These are phyloP conservation scores for Xylophagus ater DNA, from an alignment of 2,888 invertebrate species.

Conservation along the genomic window DNA sequence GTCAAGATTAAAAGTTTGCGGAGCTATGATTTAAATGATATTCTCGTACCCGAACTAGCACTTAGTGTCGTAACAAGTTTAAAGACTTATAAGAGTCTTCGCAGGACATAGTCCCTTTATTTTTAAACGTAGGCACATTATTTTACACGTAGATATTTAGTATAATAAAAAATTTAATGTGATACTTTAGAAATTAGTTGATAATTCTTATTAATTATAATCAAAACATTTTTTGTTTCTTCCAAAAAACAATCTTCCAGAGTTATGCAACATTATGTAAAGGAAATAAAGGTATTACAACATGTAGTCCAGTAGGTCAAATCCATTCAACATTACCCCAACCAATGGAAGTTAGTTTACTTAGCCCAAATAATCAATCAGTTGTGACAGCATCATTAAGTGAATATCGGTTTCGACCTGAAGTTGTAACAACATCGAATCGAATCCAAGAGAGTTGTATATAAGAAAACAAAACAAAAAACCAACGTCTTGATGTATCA, in stretches of 20 bases:
- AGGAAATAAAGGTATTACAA: conserved; percentile 51
- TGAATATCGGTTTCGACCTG: conserved; percentile 69
- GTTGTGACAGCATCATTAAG: conserved; percentile 63
- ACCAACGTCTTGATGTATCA: conserved; percentile 3
- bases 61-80: no score
- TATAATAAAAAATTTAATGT: no score
- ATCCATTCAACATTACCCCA: conserved; percentile 35
- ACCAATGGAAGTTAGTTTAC: conserved; percentile 39
- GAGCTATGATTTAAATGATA: no score
- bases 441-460: conserved; percentile 86
- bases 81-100: no score
- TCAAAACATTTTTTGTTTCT: conserved; percentile 15
- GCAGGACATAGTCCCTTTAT: no score
- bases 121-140: no score
- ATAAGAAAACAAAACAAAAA: conserved; percentile 42
- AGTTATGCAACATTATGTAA: conserved; percentile 68
- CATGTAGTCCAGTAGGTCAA: conserved; percentile 32
- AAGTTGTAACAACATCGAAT: conserved; percentile 78
- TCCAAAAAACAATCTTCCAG: no score
- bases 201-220: background rate
- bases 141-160: no score
- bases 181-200: no score
- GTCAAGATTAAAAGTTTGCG: no score
- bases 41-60: no score
- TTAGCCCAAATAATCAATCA: conserved; percentile 37